Evolutionary conservation across 2,888 invertebrate genomes (phyloP).

Genomic region (Plutella xylostella): DNA sequence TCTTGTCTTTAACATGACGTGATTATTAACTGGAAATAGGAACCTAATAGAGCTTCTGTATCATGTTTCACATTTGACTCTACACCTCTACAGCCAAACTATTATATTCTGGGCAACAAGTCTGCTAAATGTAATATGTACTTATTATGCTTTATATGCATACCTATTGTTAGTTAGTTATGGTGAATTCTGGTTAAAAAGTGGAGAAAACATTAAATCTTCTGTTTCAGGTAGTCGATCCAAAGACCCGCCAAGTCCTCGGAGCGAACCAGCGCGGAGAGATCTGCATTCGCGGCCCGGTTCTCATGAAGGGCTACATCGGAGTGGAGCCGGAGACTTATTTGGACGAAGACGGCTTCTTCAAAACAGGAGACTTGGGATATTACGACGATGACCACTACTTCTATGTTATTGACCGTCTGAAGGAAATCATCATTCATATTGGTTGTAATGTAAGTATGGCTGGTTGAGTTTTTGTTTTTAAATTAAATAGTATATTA

Average conservation of each 20-base stretch:
- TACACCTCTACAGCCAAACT: too few relatives aligned
- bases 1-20: too few relatives aligned
- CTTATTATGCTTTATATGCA: too few relatives aligned
- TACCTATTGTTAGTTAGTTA: too few relatives aligned
- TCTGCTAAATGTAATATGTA: too few relatives aligned
- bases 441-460: slow-evolving; percentile 35
- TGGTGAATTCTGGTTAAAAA: too few relatives aligned
- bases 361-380: slow-evolving; percentile 43
- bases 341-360: slow-evolving; percentile 38
- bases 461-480: not conserved
- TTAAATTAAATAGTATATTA: too few relatives aligned
- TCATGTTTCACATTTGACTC: too few relatives aligned
- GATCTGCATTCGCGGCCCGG: slow-evolving; percentile 38
- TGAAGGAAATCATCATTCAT: slow-evolving; percentile 38
- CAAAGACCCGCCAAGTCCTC: slow-evolving; percentile 29
- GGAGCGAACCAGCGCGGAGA: slow-evolving; percentile 36
- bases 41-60: too few relatives aligned
- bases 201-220: too few relatives aligned
- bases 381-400: slow-evolving; percentile 43
- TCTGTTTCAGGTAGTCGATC: slow-evolving; percentile 43
- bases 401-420: slow-evolving; percentile 38
- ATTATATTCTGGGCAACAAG: too few relatives aligned
- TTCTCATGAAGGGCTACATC: slow-evolving; percentile 40
- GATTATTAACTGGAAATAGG: too few relatives aligned
- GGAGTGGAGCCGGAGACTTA: slow-evolving; percentile 34